Evolutionary conservation across 2,888 invertebrate genomes (phyloP), one percentile per base, ranked within the genome.

Genomic region (Himalopsyche kuldschensis): DNA sequence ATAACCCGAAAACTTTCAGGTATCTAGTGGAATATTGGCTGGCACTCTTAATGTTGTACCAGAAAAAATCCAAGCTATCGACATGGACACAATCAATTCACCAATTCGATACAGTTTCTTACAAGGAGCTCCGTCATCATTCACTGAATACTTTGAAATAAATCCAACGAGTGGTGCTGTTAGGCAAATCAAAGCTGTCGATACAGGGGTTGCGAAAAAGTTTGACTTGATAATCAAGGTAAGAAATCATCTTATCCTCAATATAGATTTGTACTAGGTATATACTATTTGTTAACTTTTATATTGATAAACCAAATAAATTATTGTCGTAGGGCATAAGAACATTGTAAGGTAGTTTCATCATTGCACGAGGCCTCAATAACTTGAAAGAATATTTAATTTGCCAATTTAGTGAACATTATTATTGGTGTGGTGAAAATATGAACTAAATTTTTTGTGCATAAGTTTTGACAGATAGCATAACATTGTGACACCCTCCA

Each of bases 51-150:
- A 95, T 84, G 94, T 97, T 27, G 93, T 94, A 46, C 97, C 97
- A 0, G 97, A 97, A 88, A 95, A 96, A 89, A 97, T 98, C 85
- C 96, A 97, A 90, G 97, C 97, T 0, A 94, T 96, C 0, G 97
- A 98, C 89, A 95, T 96, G 94, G 97, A 97, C 88, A 96, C 97
- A 0, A 93, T 97, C 75, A 96, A 96, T 88, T 94, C 96, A 0
- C 94, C 95, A 0, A 97, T 98, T 85, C 93, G 93, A 80, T 97
- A 97, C 89, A 95, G 94, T 82, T 97, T 97, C 88, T 93, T 95
- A 17, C 95, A 95, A 86, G 97, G 97, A 0, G 94, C 93, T 86
- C 97, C 97, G 0, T 92, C 94, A 10, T 94, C 94, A 83, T 98
- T 95, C 91, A 90, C 92, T 0, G 95, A 95, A 15, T 97, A 95